Evolutionary conservation across 2,888 invertebrate species (phyloP).

Genomic region (Bombyx huttoni): DNA sequence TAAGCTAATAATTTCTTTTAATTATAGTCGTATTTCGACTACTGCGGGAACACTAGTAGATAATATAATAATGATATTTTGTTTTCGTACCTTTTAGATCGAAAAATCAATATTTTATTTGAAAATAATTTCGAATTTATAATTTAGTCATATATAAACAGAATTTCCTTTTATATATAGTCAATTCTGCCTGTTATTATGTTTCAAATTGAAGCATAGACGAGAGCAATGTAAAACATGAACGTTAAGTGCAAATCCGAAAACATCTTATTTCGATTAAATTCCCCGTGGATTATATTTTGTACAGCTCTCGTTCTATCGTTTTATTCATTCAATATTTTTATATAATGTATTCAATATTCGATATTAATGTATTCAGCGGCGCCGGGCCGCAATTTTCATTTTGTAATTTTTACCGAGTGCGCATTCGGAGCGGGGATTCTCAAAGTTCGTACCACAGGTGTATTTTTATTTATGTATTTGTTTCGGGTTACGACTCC

Average conservation of each 20-base stretch:
- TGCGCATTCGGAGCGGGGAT: conserved; percentile 41
- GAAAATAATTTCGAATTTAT: too few species aligned
- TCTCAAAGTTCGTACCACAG: conserved; percentile 24
- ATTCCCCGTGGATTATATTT: conserved; percentile 45
- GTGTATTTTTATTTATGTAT: neutral
- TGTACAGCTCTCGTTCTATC: conserved; percentile 44
- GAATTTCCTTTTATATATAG: too few species aligned
- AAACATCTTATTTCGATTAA: conserved; percentile 45
- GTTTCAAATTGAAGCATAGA: too few species aligned
- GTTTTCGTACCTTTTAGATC: too few species aligned
- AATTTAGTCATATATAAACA: too few species aligned
- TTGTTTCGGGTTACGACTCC: too few species aligned
- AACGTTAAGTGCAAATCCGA: conserved; percentile 5
- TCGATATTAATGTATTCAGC: conserved; percentile 70
- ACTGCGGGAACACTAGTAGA: too few species aligned
- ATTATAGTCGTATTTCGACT: too few species aligned
- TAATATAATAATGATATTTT: too few species aligned
- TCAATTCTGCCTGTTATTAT: too few species aligned
- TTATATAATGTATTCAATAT: conserved; percentile 70
- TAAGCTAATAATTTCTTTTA: too few species aligned
- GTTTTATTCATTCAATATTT: conserved; percentile 49
- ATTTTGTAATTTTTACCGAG: conserved; percentile 72
- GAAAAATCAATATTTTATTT: too few species aligned
- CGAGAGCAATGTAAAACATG: neutral
- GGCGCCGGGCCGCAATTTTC: conserved; percentile 68